Base-by-base conservation (phyloP, 2,797 vertebrate genomes). In the Pseudochirops cupreus region DNA sequence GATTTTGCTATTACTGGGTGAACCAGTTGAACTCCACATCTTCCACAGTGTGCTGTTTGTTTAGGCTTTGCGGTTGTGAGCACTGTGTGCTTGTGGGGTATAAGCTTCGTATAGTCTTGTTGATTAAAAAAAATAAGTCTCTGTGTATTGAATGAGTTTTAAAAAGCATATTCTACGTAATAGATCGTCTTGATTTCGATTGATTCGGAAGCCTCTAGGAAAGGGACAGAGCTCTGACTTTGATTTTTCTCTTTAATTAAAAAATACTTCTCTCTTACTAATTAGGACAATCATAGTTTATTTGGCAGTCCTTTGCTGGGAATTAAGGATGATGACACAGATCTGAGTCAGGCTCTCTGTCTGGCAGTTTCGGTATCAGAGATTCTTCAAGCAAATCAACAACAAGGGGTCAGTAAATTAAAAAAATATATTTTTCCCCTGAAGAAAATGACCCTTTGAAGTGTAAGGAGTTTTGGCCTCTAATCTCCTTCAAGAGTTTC, bases 361-460 rank as follows among this genome's bases (percentile, higher is more conserved):
- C 98, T 99, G 95, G 99, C 99, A 0, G 98, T 99, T 97, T 99
- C 99, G 0, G 99, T 99, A 92, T 99, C 99, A 5, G 99, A 99
- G 98, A 99, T 99, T 97, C 99, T 99, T 97, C 99, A 99, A 98
- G 99, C 99, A 97, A 99, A 99, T 99, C 99, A 99, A 98, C 99
- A 99, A 55, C 99, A 99, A 98, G 99, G 99, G 98, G 99, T 99
- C 93, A 98, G 98, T 98, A 97, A 59, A 90, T 92, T 12, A 91
- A 92, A 56, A 54, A 95, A 91, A 50, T 46, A 52, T 29, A 90
- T 29, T 39, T 82, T n/a, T 89, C 1, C 21, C 56, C 21, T 55
- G 57, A 29, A 13, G 2, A 33, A 7, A 53, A 39, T 91, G 1
- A 53, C 7, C 7, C 24, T 31, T 95, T 94, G 92, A 95, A 96